These are phyloP conservation scores for Montipora foliosa DNA, from an alignment of 64 coral and sea anemone species.

Conservation along the genomic window DNA sequence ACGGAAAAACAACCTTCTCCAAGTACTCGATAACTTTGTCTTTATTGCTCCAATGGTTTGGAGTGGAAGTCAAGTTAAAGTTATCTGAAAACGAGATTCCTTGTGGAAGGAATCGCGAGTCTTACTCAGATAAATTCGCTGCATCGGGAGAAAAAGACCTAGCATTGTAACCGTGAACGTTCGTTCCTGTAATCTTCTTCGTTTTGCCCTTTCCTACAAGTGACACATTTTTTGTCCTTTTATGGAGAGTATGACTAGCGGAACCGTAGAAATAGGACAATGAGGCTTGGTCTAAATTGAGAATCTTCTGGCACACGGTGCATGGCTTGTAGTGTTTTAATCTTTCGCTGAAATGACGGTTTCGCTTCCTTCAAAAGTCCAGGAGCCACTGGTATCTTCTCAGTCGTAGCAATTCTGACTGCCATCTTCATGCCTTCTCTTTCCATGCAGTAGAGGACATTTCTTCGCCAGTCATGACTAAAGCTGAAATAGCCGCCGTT, in stretches of 20 bases:
- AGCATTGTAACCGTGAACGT: constrained; percentile 47
- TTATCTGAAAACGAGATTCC: constrained; percentile 36
- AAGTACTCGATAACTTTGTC: constrained; percentile 76
- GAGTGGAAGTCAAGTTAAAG: constrained; percentile 58
- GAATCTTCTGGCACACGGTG: constrained; percentile 52
- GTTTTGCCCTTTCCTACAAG: constrained; percentile 57
- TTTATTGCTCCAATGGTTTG: constrained; percentile 79
- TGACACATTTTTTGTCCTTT: constrained; percentile 58
- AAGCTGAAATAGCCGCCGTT: constrained; percentile 26
- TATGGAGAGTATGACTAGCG: constrained; percentile 60
- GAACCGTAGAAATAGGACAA: constrained; percentile 66
- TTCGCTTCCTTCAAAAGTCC: constrained; percentile 69
- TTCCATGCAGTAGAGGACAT: constrained; percentile 59
- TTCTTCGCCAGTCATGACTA: constrained; percentile 43
- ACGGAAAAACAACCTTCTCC: constrained; percentile 68
- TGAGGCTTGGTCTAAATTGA: constrained; percentile 66
- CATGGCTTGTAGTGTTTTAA: constrained; percentile 63
- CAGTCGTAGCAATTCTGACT: constrained; percentile 44
- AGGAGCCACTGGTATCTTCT: constrained; percentile 47
- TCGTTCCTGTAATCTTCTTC: constrained; percentile 65
- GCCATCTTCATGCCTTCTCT: constrained; percentile 67
- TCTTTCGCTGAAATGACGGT: constrained; percentile 59
- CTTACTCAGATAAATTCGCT: constrained; percentile 58
- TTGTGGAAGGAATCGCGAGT: constrained; percentile 64
- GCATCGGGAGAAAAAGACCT: constrained; percentile 54